phyloP scores from a whole-genome alignment of 2,888 invertebrate species.

The Merodon equestris region DNA sequence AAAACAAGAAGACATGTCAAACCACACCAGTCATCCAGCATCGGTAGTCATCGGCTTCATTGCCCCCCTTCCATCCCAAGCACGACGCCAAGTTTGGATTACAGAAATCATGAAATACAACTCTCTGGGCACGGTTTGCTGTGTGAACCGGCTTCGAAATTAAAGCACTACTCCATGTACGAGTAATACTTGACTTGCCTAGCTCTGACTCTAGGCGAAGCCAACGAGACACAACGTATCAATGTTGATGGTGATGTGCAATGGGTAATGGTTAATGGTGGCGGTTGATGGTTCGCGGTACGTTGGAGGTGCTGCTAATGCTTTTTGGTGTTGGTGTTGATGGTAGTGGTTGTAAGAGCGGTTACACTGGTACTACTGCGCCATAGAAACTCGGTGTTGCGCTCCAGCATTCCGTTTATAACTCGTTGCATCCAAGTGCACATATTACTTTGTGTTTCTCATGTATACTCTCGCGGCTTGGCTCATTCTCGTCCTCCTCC shows the following conservation, averaged over 20 bases:
- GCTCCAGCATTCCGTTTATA: constrained; percentile 60
- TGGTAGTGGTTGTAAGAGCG: too few species aligned
- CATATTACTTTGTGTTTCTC: constrained; percentile 59
- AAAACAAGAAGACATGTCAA: constrained; percentile 64
- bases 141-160: constrained; percentile 60
- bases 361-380: constrained; percentile 53
- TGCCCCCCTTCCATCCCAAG: neutral
- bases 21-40: constrained; percentile 44
- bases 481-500: neutral
- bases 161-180: constrained; percentile 50
- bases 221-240: constrained; percentile 33
- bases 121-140: constrained; percentile 31
- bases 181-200: constrained; percentile 61
- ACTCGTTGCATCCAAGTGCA: constrained; percentile 67
- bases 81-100: constrained; percentile 25
- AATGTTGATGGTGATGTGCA: constrained; percentile 11
- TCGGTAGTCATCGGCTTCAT: neutral
- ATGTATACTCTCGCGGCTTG: constrained; percentile 34
- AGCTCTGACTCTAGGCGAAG: constrained; percentile 64
- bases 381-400: constrained; percentile 18
- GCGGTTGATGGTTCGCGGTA: constrained; percentile 45
- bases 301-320: constrained; percentile 22
- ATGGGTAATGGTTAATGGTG: constrained; percentile 17
- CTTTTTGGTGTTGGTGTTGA: too few species aligned
- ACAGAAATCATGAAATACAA: constrained; percentile 55